Conservation (phyloP, 2,113 vertebrate species). For the Calyptommatus sinebrachiatus region DNA sequence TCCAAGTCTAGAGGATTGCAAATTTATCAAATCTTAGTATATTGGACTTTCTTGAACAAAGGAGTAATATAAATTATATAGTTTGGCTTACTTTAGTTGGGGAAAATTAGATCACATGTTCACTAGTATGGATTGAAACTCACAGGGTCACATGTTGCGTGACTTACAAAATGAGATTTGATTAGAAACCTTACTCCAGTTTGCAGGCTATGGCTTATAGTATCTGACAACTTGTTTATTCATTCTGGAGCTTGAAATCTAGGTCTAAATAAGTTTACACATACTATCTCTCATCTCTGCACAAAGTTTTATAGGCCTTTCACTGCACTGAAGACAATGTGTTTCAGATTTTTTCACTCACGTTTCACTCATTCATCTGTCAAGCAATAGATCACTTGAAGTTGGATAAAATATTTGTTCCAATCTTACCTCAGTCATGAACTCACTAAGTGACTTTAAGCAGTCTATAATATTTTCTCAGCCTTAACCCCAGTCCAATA, state of each 20-base stretch:
- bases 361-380: not conserved
- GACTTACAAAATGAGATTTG: too few relatives aligned
- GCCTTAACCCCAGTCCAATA: not conserved
- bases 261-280: not conserved
- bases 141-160: too few relatives aligned
- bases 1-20: not conserved
- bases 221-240: not conserved
- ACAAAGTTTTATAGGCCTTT: not conserved
- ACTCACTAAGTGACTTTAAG: not conserved
- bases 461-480: not conserved
- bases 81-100: too few relatives aligned
- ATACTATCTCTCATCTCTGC: not conserved
- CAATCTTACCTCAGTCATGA: not conserved
- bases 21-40: not conserved
- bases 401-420: not conserved
- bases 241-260: not conserved
- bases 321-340: not conserved
- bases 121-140: too few relatives aligned
- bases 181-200: too few relatives aligned
- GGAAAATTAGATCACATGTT: too few relatives aligned
- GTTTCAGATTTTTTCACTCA: not conserved
- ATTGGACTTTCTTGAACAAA: not conserved
- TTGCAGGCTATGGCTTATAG: not conserved
- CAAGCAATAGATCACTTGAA: not conserved
- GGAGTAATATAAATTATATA: too few relatives aligned